phyloP scores from a whole-genome alignment of 1,140 invertebrate genomes.

The Philopotamus ludificatus region DNA sequence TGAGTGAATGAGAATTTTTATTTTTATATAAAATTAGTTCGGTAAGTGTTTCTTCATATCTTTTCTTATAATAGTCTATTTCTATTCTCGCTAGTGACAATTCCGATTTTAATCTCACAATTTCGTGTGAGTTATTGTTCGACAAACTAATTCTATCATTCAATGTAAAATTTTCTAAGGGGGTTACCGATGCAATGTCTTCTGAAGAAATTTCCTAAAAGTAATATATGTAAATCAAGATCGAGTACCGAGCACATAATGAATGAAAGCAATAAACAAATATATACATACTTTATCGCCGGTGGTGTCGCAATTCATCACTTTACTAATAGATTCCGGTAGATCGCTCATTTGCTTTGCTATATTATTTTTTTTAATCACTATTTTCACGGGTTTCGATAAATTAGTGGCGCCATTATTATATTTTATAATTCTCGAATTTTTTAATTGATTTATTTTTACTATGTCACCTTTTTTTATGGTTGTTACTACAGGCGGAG shows the following conservation, averaged over 20 bases:
- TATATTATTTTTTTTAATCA: conserved; percentile 32
- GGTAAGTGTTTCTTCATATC: conserved; percentile 14
- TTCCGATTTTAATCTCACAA: conserved; percentile 31
- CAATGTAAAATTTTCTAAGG: conserved; percentile 3
- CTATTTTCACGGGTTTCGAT: conserved; percentile 31
- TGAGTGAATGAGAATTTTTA: conserved; percentile 8
- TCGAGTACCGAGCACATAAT: neutral
- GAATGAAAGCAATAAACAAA: neutral
- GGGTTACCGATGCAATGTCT: neutral
- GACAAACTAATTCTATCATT: conserved; percentile 21
- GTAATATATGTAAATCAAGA: neutral
- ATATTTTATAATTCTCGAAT: conserved; percentile 35
- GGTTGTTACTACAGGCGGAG: too few relatives aligned
- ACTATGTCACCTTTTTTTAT: conserved; percentile 22
- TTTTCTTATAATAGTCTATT: conserved; percentile 35
- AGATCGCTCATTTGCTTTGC: conserved; percentile 14
- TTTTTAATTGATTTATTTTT: conserved; percentile 28
- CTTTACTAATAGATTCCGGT: neutral
- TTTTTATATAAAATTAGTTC: conserved; percentile 34
- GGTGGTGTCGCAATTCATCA: neutral
- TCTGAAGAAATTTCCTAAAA: neutral
- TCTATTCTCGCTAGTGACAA: conserved; percentile 25
- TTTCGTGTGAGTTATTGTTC: conserved; percentile 13
- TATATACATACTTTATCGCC: neutral
- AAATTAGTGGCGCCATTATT: conserved; percentile 32